A percentile compares a stretch with the other conserved stretches of the same genome.
These are phyloP conservation scores for Conistra vaccinii DNA, from an alignment of 2,888 invertebrate genomes.

Conservation along the genomic window DNA sequence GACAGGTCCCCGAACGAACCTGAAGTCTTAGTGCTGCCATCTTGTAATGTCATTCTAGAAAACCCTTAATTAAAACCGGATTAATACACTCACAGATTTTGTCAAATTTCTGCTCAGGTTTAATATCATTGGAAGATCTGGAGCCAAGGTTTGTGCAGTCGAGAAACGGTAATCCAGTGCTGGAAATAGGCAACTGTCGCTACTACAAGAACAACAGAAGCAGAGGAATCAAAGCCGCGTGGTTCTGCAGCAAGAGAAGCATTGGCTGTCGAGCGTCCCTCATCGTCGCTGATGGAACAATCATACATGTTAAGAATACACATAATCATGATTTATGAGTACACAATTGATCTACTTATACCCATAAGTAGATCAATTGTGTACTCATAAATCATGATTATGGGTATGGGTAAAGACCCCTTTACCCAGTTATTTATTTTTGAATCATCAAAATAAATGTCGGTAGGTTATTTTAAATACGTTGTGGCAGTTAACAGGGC, in stretches of 20 bases:
- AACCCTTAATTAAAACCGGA: too few relatives aligned
- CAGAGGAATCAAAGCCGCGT: slow-evolving; percentile 52
- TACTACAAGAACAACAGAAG: slow-evolving; percentile 60
- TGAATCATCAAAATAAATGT: background rate
- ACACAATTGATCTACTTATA: background rate
- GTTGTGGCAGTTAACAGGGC: background rate
- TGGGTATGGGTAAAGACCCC: slow-evolving; percentile 44
- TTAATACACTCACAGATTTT: background rate
- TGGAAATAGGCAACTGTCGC: slow-evolving; percentile 56
- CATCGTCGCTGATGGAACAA: slow-evolving; percentile 64
- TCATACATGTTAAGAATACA: slow-evolving; percentile 45
- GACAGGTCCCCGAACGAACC: too few relatives aligned
- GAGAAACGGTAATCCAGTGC: slow-evolving; percentile 45
- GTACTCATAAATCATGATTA: slow-evolving; percentile 62
- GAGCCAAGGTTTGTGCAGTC: slow-evolving; percentile 36
- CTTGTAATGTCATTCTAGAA: too few relatives aligned
- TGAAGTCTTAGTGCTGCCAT: background rate
- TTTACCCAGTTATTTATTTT: background rate
- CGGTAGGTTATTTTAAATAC: background rate
- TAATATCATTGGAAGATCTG: background rate
- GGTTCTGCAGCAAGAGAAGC: slow-evolving; percentile 60
- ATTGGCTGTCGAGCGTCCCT: slow-evolving; percentile 72
- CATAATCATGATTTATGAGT: slow-evolving; percentile 66
- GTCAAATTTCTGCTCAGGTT: slow-evolving; percentile 25
- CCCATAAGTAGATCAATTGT: background rate